Conservation (phyloP, 2,888 invertebrate genomes). For the Augiades crinisus region DNA sequence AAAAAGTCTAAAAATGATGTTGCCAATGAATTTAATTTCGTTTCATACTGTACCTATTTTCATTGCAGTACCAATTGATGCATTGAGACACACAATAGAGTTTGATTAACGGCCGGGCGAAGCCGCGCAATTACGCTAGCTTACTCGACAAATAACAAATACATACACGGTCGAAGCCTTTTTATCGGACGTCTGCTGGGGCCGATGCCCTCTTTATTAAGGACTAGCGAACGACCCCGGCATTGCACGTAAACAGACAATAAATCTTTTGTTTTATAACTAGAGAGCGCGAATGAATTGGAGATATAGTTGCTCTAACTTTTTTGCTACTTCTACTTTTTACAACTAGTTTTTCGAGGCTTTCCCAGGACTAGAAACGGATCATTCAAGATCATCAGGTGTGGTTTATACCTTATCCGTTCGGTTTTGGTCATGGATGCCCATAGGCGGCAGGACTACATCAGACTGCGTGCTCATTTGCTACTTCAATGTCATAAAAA, state of each 20-base stretch:
- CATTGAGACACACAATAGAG: neutral
- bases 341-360: neutral
- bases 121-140: constrained; percentile 17
- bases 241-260: constrained; percentile 8
- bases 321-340: neutral
- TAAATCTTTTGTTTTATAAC: constrained; percentile 9
- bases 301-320: neutral
- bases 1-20: too few species aligned
- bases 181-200: constrained; percentile 23
- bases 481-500: neutral
- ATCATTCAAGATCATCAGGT: too few species aligned
- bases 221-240: constrained; percentile 16
- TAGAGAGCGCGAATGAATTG: neutral
- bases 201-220: constrained; percentile 20
- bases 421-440: too few species aligned
- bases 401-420: too few species aligned
- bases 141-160: constrained; percentile 21
- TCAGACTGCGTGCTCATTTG: too few species aligned
- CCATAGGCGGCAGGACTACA: too few species aligned
- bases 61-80: neutral
- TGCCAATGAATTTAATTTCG: too few species aligned
- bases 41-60: too few species aligned
- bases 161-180: constrained; percentile 16
- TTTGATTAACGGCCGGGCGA: constrained; percentile 5
- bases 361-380: too few species aligned